phyloP scores from a whole-genome alignment of 2,888 invertebrate species.

The Lepidocyrtoides sp. region DNA sequence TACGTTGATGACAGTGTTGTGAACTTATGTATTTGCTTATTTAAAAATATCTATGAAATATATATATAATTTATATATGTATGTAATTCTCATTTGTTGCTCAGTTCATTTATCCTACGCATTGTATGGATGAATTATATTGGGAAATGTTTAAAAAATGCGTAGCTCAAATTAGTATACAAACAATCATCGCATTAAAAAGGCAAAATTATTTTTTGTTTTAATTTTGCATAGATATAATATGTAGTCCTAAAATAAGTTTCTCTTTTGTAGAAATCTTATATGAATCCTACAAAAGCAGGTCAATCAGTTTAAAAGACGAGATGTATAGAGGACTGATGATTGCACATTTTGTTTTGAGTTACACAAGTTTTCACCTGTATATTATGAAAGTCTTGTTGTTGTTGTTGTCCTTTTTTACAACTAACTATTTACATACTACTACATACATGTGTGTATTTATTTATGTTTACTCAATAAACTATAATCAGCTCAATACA shows the following conservation, averaged over 20 bases:
- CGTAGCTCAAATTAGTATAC: constrained; percentile 27
- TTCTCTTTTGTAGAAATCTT: constrained; percentile 1
- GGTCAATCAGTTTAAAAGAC: constrained; percentile 7
- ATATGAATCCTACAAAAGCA: neutral
- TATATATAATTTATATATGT: constrained; percentile 7
- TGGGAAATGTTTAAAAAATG: neutral
- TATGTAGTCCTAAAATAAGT: neutral
- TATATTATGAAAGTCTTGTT: constrained; percentile 6
- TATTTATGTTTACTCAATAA: too few species aligned
- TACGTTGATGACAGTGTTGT: neutral
- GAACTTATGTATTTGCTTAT: constrained; percentile 2
- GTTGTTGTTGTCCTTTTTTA: neutral
- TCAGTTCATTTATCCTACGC: constrained; percentile 55
- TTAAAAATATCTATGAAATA: neutral
- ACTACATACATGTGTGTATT: too few species aligned
- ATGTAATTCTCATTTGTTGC: constrained; percentile 51
- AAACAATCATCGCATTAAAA: constrained; percentile 24
- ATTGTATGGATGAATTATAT: neutral
- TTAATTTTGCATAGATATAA: neutral
- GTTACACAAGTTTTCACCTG: constrained; percentile 8
- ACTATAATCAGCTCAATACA: neutral
- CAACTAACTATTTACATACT: neutral
- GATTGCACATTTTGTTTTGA: constrained; percentile 41
- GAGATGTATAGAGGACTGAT: neutral
- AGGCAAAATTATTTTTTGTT: constrained; percentile 1